Conservation (phyloP, 2,113 vertebrate genomes). For the Ciconia stormi region DNA sequence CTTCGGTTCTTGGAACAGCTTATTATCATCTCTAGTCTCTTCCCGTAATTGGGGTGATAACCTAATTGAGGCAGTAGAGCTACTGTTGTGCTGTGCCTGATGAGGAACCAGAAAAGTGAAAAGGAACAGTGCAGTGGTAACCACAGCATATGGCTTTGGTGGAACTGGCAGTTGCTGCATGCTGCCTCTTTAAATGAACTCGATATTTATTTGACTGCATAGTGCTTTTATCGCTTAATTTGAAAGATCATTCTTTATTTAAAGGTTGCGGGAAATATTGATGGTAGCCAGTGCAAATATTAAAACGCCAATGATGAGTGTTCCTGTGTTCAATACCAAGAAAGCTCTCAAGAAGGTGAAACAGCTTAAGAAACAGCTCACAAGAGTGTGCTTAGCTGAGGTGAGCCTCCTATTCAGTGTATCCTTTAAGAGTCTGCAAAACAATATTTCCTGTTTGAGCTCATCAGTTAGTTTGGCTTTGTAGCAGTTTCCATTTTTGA, state of each 20-base stretch:
- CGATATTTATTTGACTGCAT: background rate
- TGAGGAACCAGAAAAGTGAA: background rate
- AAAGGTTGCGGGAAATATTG: slow-evolving; percentile 91
- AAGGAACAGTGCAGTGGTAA: background rate
- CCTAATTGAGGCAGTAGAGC: background rate
- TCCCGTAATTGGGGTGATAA: background rate
- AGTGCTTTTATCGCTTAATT: background rate
- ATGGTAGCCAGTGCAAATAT: slow-evolving; percentile 92
- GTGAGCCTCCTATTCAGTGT: slow-evolving; percentile 56
- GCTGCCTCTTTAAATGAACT: background rate
- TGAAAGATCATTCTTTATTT: background rate
- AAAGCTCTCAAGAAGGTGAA: slow-evolving; percentile 86
- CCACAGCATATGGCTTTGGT: background rate
- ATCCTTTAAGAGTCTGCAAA: background rate
- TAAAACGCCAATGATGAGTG: slow-evolving; percentile 95
- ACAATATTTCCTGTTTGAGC: background rate
- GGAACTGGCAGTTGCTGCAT: background rate
- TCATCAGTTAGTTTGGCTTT: background rate
- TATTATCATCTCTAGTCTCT: background rate
- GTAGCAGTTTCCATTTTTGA: background rate
- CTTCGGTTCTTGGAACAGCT: background rate
- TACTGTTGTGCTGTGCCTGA: background rate
- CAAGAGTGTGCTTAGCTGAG: slow-evolving; percentile 89
- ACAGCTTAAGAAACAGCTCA: slow-evolving; percentile 84
- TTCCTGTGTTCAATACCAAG: slow-evolving; percentile 87